Conservation (phyloP, 2,888 invertebrate genomes). For the Mythimna pallens region DNA sequence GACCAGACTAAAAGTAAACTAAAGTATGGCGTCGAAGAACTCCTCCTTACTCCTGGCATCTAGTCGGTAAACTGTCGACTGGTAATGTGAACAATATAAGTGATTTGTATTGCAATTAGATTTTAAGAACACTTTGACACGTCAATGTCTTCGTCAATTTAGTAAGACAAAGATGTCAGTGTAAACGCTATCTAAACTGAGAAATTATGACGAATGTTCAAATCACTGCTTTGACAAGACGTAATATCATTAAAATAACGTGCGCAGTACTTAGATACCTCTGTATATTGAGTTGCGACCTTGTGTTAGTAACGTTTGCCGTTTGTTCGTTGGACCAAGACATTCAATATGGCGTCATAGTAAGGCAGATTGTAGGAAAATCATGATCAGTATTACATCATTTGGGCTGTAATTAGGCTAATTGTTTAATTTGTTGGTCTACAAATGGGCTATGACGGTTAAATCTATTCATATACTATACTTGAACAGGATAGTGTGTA, state of each 20-base stretch:
- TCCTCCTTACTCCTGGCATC: too few relatives aligned
- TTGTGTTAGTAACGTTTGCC: constrained; percentile 14
- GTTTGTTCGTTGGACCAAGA: not conserved
- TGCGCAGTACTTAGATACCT: constrained; percentile 17
- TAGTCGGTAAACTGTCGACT: too few relatives aligned
- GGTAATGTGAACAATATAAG: too few relatives aligned
- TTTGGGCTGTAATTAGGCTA: too few relatives aligned
- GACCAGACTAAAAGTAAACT: too few relatives aligned
- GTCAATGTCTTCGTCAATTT: not conserved
- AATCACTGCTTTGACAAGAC: constrained; percentile 46
- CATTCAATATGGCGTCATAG: not conserved
- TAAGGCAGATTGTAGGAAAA: constrained; percentile 1
- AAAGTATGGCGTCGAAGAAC: too few relatives aligned
- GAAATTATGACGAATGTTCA: constrained; percentile 33
- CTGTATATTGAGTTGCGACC: constrained; percentile 28
- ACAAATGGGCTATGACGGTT: too few relatives aligned
- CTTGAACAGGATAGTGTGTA: too few relatives aligned
- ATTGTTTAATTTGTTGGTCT: too few relatives aligned
- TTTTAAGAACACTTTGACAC: too few relatives aligned
- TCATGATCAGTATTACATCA: not conserved
- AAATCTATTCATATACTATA: too few relatives aligned
- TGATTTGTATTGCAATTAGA: too few relatives aligned
- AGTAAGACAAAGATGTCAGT: constrained; percentile 7
- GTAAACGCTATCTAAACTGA: constrained; percentile 24
- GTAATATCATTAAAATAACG: constrained; percentile 9